Evolutionary conservation across 2,113 vertebrate species (phyloP).

Genomic region (Melanerpes aurifrons): DNA sequence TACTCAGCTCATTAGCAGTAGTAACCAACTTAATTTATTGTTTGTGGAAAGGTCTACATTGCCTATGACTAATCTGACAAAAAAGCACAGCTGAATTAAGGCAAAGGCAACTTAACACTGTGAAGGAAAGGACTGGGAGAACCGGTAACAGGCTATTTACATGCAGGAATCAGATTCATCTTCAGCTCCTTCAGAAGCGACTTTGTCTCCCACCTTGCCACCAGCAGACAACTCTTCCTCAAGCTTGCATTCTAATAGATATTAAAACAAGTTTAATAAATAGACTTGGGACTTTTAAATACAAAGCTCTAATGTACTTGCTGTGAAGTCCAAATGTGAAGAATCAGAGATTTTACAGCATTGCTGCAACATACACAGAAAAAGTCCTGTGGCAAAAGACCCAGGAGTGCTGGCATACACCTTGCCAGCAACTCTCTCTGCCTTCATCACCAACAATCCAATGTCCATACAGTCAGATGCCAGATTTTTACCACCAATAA

Average conservation of each 20-base stretch:
- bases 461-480: neutral
- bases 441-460: neutral
- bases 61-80: neutral
- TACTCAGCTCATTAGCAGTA: neutral
- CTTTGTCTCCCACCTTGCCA: neutral
- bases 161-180: neutral
- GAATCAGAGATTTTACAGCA: neutral
- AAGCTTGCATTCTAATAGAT: neutral
- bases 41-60: neutral
- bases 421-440: neutral
- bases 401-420: neutral
- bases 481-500: neutral
- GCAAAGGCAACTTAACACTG: neutral
- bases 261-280: neutral
- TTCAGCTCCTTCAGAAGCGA: neutral
- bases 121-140: neutral
- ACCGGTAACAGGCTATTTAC: slow-evolving; percentile 46
- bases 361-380: fast-evolving
- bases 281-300: neutral
- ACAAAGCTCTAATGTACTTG: neutral
- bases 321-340: neutral
- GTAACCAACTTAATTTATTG: neutral
- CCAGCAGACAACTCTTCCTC: neutral
- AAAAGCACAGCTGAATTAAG: neutral
- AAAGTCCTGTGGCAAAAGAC: neutral